Base-by-base conservation (phyloP, 2,888 invertebrate species). In the Tholera decimalis region DNA sequence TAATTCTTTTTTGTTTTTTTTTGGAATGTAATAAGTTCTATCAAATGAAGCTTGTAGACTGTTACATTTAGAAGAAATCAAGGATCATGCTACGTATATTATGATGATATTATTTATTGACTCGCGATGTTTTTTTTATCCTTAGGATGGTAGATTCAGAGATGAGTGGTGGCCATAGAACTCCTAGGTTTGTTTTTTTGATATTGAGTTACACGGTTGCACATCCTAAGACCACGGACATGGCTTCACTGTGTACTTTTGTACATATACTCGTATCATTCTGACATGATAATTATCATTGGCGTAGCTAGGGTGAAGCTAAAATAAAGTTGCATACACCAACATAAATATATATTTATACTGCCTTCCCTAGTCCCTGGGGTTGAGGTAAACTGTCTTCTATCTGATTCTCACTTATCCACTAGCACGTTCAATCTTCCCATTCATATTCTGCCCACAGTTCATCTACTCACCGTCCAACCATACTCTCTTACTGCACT, bases 111-210 rank as follows among this genome's bases (percentile, higher is more conserved):
- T 55, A 46, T 61, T 55, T 83, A 85, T 85, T 88, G 84, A 89
- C 80, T 80, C 82, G 84, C 80, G 76, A 77, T 83, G 78, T 83
- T 85, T 91, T 91, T 92, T 92, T 93, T 91, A 92, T 95, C 91
- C 95, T 90, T 95, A 96, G 96, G 96, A 96, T 96, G 94, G 96
- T 96, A 96, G 96, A 96, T 93, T 95, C 96, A 96, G 96, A 96
- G 94, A 95, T 96, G 93, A 96, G 96, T 96, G 96, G 96, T 94
- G 96, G 96, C 94, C 96, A 96, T 96, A 96, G 96, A 94, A 95
- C 96, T 90, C 96, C 96, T 96, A 97, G 97, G 96, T 97, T 96
- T 96, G 96, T 96, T 93, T 76, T 89, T 93, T 94, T 93, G 84
- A 88, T 93, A 93, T 92, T 94, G 93, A 92, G 93, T 93, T 93